Base-by-base conservation (phyloP, 2,888 invertebrate genomes). In the Eumacrocentrus americanus region DNA sequence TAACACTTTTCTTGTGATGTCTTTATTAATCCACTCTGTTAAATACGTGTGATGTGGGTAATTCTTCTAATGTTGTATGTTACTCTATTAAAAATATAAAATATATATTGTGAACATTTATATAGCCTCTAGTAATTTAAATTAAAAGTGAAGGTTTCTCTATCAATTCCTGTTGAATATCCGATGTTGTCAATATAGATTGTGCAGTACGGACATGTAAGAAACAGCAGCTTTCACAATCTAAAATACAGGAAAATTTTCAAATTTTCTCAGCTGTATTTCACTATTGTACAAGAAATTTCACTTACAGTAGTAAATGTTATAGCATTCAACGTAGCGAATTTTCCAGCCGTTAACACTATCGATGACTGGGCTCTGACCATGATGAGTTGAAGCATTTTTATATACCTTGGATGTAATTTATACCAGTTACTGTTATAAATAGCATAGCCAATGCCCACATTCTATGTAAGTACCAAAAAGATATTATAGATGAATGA, bases 381-480 rank as follows among this genome's bases (percentile, higher is more conserved):
- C 9, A 61, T 42, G 7, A 61, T 38, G 35, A 64, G 46, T 9
- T 44, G 16, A 3, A 61, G 22, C 5, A 46, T 20, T 18, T 58
- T 62, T 3, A 48, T 61, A 29, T 65, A 61, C 3, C 12, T 61
- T 1, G 66, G 58, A 5, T 60, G 16, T 18, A 53, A 48, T 2
- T 66, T 35, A 35, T 72, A 72, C 71, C 72, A 72, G 14, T 56
- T n/a, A 5, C 56, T 47, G 9, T 65, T 42, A 34, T 72, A 72
- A 0, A 63, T 63, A 6, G 64, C 61, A 2, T 62, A 14, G 0
- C 62, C 57, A 1, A 72, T 65, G 16, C 51, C 34, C 40, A 58
- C 50, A 14, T 65, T 58, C 72, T 72, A 16, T 20, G 44, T 58
- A 51, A n/a, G 3, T 22, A 40, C 35, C 11, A 3, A n/a, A 18